Evolutionary conservation across 2,797 vertebrate genomes (phyloP).

Genomic region (Sebastes steindachneri): DNA sequence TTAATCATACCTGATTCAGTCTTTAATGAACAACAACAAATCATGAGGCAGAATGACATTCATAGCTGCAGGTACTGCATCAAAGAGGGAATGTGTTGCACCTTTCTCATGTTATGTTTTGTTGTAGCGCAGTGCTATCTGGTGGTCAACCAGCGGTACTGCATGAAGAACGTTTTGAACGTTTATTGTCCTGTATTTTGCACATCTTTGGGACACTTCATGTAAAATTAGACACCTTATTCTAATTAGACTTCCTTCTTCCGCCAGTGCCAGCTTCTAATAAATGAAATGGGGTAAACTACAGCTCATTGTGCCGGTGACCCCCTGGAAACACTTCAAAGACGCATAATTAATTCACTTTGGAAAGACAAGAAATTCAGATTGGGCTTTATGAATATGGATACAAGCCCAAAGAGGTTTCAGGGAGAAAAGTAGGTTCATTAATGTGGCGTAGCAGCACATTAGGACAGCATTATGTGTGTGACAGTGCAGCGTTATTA

Average conservation of each 20-base stretch:
- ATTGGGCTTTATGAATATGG: not conserved
- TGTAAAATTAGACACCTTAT: not conserved
- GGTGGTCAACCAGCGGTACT: slow-evolving; percentile 18
- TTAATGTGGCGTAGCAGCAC: not conserved
- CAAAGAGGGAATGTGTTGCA: not conserved
- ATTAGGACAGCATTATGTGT: not conserved
- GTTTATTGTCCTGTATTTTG: not conserved
- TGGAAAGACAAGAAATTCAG: not conserved
- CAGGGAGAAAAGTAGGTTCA: not conserved
- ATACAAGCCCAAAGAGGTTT: not conserved
- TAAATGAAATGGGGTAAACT: not conserved
- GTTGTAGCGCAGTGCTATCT: slow-evolving; percentile 54
- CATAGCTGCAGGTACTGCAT: not conserved
- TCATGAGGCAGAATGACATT: not conserved
- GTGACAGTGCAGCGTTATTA: not conserved
- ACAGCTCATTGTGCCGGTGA: not conserved
- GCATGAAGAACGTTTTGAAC: not conserved
- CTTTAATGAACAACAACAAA: not conserved
- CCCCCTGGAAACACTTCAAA: not conserved
- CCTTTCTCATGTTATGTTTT: not conserved
- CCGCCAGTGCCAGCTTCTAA: not conserved
- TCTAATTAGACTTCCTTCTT: not conserved
- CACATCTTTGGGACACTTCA: not conserved
- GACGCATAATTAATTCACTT: not conserved
- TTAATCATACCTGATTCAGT: slow-evolving; percentile 14